Percentiles rank a stretch among this genome's conserved stretches.
Evolutionary conservation across 2,888 invertebrate species (phyloP).

Genomic region (Thereva nobilitata): DNA sequence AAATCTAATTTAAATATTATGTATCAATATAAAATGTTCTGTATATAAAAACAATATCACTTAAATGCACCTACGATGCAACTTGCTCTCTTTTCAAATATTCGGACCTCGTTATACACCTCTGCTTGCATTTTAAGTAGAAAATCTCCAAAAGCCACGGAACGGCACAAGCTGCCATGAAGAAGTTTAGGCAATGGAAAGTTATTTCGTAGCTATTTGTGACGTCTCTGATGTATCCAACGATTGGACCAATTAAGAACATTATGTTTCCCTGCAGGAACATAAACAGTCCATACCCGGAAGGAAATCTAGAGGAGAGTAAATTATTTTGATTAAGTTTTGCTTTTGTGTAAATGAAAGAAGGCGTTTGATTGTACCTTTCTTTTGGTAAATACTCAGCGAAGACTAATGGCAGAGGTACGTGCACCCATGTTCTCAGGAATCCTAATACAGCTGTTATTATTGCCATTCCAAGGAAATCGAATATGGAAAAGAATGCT

Average conservation of each 20-base stretch:
- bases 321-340: slow-evolving; percentile 7
- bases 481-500: slow-evolving; percentile 62
- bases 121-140: slow-evolving; percentile 44
- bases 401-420: slow-evolving; percentile 71
- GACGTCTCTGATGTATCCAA: slow-evolving; percentile 66
- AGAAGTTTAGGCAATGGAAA: slow-evolving; percentile 68
- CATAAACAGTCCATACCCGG: slow-evolving; percentile 74
- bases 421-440: slow-evolving; percentile 71
- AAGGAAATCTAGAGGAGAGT: slow-evolving; percentile 62
- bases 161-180: slow-evolving; percentile 68
- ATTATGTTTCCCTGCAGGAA: slow-evolving; percentile 71
- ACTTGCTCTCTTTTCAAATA: no score
- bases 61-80: no score
- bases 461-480: slow-evolving; percentile 63
- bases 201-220: slow-evolving; percentile 69
- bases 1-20: no score
- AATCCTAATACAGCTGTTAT: slow-evolving; percentile 69
- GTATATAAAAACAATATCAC: no score
- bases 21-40: no score
- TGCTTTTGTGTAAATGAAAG: not conserved
- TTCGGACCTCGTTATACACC: no score
- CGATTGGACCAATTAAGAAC: slow-evolving; percentile 69
- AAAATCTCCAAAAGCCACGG: slow-evolving; percentile 69
- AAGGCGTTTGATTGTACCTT: slow-evolving; percentile 48
- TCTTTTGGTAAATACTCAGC: slow-evolving; percentile 70